A percentile compares a stretch with the other conserved stretches of the same genome.
Conservation (phyloP, 2,888 invertebrate genomes). For the Cerceris ruficornis region DNA sequence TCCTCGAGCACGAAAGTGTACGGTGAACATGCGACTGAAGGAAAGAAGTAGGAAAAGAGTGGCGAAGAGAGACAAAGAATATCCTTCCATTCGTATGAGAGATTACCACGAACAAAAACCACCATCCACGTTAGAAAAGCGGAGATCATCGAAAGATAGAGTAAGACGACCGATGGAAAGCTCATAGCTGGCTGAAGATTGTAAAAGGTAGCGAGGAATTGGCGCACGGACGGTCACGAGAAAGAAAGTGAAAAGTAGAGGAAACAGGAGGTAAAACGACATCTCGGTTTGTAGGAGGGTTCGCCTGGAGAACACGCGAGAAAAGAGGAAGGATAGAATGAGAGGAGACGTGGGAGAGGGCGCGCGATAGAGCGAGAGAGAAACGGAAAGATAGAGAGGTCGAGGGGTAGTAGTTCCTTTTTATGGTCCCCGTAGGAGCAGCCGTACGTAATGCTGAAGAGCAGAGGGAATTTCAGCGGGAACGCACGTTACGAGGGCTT, state of each 20-base stretch:
- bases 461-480: slow-evolving; percentile 83
- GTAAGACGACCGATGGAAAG: background rate
- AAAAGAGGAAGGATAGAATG: background rate
- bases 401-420: slow-evolving; percentile 64
- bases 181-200: background rate
- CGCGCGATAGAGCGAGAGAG: slow-evolving; percentile 2
- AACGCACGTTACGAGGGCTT: slow-evolving; percentile 88
- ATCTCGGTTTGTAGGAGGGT: background rate
- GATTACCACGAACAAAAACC: background rate
- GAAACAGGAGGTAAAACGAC: background rate
- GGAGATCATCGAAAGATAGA: background rate
- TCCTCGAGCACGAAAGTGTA: background rate
- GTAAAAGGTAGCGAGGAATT: background rate
- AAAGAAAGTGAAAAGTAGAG: background rate
- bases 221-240: background rate
- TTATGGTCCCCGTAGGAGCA: slow-evolving; percentile 82
- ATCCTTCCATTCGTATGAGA: slow-evolving; percentile 3
- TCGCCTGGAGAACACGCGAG: background rate
- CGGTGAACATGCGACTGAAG: background rate
- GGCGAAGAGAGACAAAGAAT: background rate
- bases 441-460: slow-evolving; percentile 84
- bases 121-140: background rate
- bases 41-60: background rate
- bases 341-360: background rate
- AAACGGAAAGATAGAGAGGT: slow-evolving; percentile 4